Base-by-base conservation (phyloP, 2,888 invertebrate genomes). In the Drosophila phalerata region DNA sequence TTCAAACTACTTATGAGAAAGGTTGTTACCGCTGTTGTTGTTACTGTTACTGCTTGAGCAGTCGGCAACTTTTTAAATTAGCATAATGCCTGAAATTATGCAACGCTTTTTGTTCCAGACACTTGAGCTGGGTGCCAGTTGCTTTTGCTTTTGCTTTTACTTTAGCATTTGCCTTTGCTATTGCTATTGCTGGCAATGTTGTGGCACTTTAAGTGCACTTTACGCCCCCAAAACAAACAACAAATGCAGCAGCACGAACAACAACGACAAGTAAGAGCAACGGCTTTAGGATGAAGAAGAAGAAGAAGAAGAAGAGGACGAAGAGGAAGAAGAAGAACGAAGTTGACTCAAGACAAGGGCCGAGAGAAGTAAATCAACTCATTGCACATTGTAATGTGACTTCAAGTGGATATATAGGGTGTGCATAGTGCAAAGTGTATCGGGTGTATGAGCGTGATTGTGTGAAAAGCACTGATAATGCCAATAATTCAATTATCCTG, bases 71-170 rank as follows among this genome's bases (percentile, higher is more conserved):
- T 73, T 86, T 88, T 52, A 83, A 83, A 85, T 85, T 85, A 85
- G 79, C 88, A 88, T 85, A 85, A 88, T 86, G 88, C 84, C 79
- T 76, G 77, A 86, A 88, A 86, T 85, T 85, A 85, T 85, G 84
- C 88, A 88, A 79, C 76, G 83, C 56, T 73, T 83, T 77, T 85
- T 70, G 71, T 55, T 42, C 56, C 70, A 69, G 67, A 62, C 72
- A 60, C 67, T 75, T 53, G 43, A 77, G 77, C 48, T 55, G 53
- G 42, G 19, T 56, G 53, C 47, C 64, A 52, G 69, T 60, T 55
- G 47, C 49, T 60, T 25, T 60, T 57, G 43, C 49, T 60, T 25
- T 43, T 73, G 47, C 63, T 4, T 4, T 22, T 57, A 43, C 49
- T 60, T n/a, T n/a, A n/a, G 43, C 49, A 56, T 25, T 43, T 73